phyloP scores from a whole-genome alignment of 2,113 vertebrate species.

The Coracopsis vasa region DNA sequence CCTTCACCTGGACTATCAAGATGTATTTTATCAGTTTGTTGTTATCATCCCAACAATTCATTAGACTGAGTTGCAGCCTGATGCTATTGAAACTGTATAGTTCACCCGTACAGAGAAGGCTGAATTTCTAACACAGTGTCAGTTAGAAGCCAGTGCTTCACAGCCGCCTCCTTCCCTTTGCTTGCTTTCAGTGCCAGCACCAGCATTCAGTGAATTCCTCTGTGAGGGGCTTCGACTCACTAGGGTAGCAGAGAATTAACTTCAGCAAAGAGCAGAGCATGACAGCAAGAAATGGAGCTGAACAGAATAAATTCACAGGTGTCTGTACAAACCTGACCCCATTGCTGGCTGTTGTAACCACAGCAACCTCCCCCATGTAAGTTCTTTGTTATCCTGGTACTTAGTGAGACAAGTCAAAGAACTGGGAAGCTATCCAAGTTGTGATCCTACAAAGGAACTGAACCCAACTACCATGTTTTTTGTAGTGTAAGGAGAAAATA shows the following conservation, averaged over 20 bases:
- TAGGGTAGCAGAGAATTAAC: background rate
- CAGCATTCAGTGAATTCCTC: background rate
- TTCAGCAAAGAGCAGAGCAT: background rate
- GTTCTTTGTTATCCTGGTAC: background rate
- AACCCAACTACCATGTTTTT: background rate
- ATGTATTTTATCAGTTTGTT: background rate
- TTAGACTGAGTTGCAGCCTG: background rate
- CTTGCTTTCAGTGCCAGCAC: background rate
- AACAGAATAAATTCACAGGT: background rate
- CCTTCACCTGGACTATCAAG: background rate
- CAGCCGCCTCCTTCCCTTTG: background rate
- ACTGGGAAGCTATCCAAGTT: background rate
- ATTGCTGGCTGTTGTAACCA: background rate
- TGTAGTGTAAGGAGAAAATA: background rate
- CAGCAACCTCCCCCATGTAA: background rate
- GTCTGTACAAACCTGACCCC: background rate
- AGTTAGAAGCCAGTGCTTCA: background rate
- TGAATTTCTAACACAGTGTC: background rate
- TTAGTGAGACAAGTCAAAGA: background rate
- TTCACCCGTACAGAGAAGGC: background rate
- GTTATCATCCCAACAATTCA: background rate
- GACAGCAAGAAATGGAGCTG: background rate
- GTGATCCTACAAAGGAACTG: background rate
- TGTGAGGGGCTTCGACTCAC: background rate
- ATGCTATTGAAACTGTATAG: background rate